Conservation (phyloP, 2,888 invertebrate genomes). For the Brachypalpus laphriformis region DNA sequence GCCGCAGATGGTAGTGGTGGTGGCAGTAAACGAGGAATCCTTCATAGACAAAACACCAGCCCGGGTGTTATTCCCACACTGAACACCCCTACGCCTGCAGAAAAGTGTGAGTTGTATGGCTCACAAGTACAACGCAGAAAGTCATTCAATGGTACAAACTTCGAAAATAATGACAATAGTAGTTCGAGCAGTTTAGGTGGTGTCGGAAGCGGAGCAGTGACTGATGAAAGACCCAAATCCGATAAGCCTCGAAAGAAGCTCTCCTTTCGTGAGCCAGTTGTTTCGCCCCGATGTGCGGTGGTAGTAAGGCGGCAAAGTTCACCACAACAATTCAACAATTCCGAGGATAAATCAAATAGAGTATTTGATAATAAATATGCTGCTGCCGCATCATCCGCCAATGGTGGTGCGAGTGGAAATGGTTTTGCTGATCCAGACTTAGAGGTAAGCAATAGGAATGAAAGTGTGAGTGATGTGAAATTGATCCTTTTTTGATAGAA, state of each 20-base stretch:
- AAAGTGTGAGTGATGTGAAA: not conserved
- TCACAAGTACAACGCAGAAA: constrained; percentile 78
- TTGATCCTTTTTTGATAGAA: not conserved
- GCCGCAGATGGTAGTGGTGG: constrained; percentile 72
- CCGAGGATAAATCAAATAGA: constrained; percentile 77
- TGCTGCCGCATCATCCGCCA: not conserved
- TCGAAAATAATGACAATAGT: constrained; percentile 77
- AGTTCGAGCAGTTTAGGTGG: constrained; percentile 79
- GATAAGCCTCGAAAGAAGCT: constrained; percentile 91
- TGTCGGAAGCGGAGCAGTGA: constrained; percentile 66
- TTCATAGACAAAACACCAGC: constrained; percentile 77
- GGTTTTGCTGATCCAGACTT: constrained; percentile 67
- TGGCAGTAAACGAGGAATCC: constrained; percentile 77
- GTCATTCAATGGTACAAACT: constrained; percentile 77
- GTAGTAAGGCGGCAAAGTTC: constrained; percentile 77
- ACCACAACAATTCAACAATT: constrained; percentile 76
- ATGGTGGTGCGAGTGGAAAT: constrained; percentile 18
- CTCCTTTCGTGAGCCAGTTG: constrained; percentile 91
- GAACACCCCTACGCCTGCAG: constrained; percentile 19
- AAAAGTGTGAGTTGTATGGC: constrained; percentile 74
- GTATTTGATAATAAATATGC: constrained; percentile 76
- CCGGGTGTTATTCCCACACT: constrained; percentile 23
- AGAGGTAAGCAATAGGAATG: constrained; percentile 70
- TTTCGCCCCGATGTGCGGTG: constrained; percentile 77
- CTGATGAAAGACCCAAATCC: constrained; percentile 79